Base-by-base conservation (phyloP, 1,140 invertebrate species). In the Pogonomyrmex barbatus region DNA sequence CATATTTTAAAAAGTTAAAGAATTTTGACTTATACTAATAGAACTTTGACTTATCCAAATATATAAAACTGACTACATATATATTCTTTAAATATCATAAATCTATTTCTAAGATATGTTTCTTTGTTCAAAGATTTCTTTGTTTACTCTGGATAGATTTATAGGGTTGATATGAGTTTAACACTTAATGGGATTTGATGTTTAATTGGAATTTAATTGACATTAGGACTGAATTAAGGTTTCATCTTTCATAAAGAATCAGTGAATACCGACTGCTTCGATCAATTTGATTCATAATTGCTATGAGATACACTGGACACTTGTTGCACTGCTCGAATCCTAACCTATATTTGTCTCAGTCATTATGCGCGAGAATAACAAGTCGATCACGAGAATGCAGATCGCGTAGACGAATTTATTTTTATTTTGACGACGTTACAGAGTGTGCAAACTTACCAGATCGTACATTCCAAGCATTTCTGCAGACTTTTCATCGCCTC, bases 371-470 rank as follows among this genome's bases (percentile, higher is more conserved):
- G 8, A 58, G 24, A 60, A 30, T n/a, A 52, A 67, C 65, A 45
- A 12, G 8, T 12, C 12, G 24, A 60, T 60, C 33, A 12, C 4
- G 42, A 6, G 42, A 36, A 0, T 50, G 33, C 17, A n/a, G 30
- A 42, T 71, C 30, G 36, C 30, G 47, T 12, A 12, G 24, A 14
- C 10, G 9, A 1, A 50, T 58, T 68, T 8, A 9, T 45, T 10
- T 6, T 9, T 1, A n/a, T 9, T 58, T 42, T 36, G 39, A 3
- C 2, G 2, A 14, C 9, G 12, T n/a, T 36, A 36, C 17, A 10
- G 14, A 0, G 45, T n/a, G 2, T 36, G 30, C 0, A 39, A 39
- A 71, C 89, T 92, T 42, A 92, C 91, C 91, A 92, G 47, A 92
- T 89, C 10, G 67, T 70, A 24, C 91, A 92, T 14, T 78, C 47